phyloP scores from a whole-genome alignment of 2,888 invertebrate genomes.

The Drosophila fungiperda region DNA sequence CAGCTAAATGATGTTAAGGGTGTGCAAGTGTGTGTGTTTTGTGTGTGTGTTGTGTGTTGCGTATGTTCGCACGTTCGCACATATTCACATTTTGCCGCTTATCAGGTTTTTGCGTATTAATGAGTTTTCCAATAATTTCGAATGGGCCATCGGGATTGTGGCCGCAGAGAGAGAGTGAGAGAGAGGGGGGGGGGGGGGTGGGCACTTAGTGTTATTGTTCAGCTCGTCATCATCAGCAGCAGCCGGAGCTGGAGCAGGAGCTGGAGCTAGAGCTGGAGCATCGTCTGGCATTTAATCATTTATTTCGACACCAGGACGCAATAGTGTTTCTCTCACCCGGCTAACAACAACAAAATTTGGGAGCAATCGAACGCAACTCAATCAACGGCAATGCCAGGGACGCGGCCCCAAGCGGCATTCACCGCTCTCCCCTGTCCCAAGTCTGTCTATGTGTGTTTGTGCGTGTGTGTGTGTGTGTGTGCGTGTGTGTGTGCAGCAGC shows the following conservation, averaged over 20 bases:
- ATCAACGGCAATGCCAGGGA: constrained; percentile 45
- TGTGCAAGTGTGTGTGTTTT: constrained; percentile 1
- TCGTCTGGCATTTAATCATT: constrained; percentile 56
- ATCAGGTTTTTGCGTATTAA: constrained; percentile 61
- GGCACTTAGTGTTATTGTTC: constrained; percentile 65
- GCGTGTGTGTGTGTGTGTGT: constrained; percentile 9
- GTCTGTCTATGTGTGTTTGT: constrained; percentile 13
- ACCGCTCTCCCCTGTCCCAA: background rate
- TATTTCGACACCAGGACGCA: constrained; percentile 57
- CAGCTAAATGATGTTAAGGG: constrained; percentile 43
- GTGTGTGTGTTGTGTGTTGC: constrained; percentile 24
- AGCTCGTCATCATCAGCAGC: constrained; percentile 18
- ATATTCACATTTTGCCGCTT: constrained; percentile 50
- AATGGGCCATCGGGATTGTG: constrained; percentile 20
- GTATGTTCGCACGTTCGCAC: constrained; percentile 54
- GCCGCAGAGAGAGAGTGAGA: background rate
- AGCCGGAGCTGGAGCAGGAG: background rate
- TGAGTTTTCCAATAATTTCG: constrained; percentile 73
- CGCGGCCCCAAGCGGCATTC: constrained; percentile 46
- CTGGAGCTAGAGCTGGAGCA: background rate
- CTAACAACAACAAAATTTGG: constrained; percentile 26
- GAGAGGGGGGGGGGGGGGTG: background rate
- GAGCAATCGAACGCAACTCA: constrained; percentile 52
- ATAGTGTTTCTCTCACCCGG: constrained; percentile 15
- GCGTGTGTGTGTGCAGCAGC: constrained; percentile 5